phyloP scores from a whole-genome alignment of 2,797 vertebrate genomes.

The Cynodonichthys magdalenae region DNA sequence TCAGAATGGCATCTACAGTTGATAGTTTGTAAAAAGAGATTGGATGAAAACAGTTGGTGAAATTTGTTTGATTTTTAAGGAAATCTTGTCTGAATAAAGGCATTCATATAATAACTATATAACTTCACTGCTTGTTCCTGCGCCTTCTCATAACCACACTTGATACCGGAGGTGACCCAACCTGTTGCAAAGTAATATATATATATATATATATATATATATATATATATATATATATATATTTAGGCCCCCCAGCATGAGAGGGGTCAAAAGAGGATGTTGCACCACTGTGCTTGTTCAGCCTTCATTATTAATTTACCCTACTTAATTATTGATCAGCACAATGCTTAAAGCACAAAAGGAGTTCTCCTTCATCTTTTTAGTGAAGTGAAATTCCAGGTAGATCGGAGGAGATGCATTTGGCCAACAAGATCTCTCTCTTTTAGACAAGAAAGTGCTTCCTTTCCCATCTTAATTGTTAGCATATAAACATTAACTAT shows the following conservation, averaged over 20 bases:
- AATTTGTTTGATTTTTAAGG: conserved; percentile 1
- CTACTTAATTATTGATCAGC: conserved; percentile 70
- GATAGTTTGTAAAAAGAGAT: conserved; percentile 6
- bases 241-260: not conserved
- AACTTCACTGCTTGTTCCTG: conserved; percentile 3
- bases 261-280: conserved; percentile 67
- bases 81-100: conserved; percentile 7
- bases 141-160: conserved; percentile 25
- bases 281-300: conserved; percentile 68
- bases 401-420: conserved; percentile 68
- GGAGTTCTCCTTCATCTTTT: conserved; percentile 43
- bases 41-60: conserved; percentile 4
- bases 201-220: too few species aligned
- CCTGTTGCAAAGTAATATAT: conserved; percentile 54
- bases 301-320: conserved; percentile 76
- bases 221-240: conserved; percentile 1
- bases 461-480: conserved; percentile 72
- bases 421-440: conserved; percentile 64
- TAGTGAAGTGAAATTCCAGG: conserved; percentile 62
- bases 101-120: not conserved
- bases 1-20: conserved; percentile 26
- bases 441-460: conserved; percentile 75
- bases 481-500: conserved; percentile 78
- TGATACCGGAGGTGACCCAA: conserved; percentile 19
- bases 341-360: conserved; percentile 61